Percentiles rank a stretch among this genome's conserved stretches.
Conservation (phyloP, 2,888 invertebrate species). For the Camponotus fellah region DNA sequence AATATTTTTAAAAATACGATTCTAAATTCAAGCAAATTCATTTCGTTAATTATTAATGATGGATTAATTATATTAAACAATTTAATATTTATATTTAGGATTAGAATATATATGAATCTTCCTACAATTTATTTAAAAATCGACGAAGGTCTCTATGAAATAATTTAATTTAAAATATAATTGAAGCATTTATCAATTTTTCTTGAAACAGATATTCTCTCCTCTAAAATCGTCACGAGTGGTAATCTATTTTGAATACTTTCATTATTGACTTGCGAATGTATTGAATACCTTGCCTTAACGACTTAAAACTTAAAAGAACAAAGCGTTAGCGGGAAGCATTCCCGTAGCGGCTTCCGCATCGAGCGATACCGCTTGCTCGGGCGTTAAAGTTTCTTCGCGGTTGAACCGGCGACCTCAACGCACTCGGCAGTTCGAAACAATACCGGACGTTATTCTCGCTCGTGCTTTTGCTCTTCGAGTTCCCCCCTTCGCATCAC, state of each 20-base stretch:
- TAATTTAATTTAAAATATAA: conserved; percentile 11
- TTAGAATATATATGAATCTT: conserved; percentile 1
- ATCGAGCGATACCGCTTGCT: conserved; percentile 76
- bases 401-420: conserved; percentile 65
- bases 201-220: neutral
- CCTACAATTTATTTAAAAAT: neutral
- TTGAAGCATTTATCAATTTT: conserved; percentile 6
- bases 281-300: neutral
- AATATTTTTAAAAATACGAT: neutral
- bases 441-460: conserved; percentile 64
- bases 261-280: neutral
- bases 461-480: conserved; percentile 26
- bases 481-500: conserved; percentile 13
- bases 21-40: neutral
- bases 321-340: conserved; percentile 32
- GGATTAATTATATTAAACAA: neutral
- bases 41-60: conserved; percentile 7
- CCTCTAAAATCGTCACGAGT: neutral
- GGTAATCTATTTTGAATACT: neutral
- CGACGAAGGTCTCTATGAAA: neutral
- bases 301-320: conserved; percentile 16
- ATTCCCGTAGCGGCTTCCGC: conserved; percentile 53
- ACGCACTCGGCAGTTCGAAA: conserved; percentile 58
- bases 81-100: neutral
- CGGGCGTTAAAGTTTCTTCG: conserved; percentile 57